Base-by-base conservation (phyloP, 2,797 vertebrate species). In the Acropternis orthonyx region DNA sequence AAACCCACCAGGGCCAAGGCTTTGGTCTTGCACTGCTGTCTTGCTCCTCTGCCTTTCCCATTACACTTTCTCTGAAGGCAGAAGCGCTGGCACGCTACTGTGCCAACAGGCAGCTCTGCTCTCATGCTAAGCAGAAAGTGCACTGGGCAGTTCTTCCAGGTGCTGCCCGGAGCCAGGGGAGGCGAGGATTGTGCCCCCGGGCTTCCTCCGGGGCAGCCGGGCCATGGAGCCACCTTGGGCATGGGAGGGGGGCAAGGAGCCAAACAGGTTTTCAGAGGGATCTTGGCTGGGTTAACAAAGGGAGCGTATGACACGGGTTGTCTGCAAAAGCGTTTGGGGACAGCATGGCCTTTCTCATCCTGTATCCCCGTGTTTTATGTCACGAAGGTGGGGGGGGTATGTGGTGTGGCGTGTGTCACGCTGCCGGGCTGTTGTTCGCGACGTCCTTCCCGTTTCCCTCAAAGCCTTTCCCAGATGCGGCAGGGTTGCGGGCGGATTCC, bases 61-160 rank as follows among this genome's bases (percentile, higher is more conserved):
- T 72, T 84, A 44, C 2, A 1, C 30, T 81, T 81, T 48, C 83
- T 90, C 89, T 4, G 9, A 24, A 75, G 89, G 71, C 63, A 84
- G 77, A 43, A 85, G 63, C 7, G 7, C 6, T 72, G 80, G 66
- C 93, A 72, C 0, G 0, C 54, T 51, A 7, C 76, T 41, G 61
- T 37, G 90, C 85, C 17, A 4, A 44, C 28, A n/a, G 90, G 81
- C 61, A 77, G 79, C 74, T 86, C 76, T 91, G 63, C 63, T 93
- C 62, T 69, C 43, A 79, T 82, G 84, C 78, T 92, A 69, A 96
- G 75, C 75, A 87, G 48, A 91, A 92, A 92, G 86, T 79, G 86
- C 81, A 87, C 94, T 85, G 74, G 71, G 94, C 71, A 93, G 96
- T 96, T 96, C 94, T 92, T 92, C 93, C 89, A 96, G 96, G 75